These are phyloP conservation scores for Acrossocheilus wenchowensis DNA, from an alignment of 2,797 vertebrate genomes.

Conservation along the genomic window DNA sequence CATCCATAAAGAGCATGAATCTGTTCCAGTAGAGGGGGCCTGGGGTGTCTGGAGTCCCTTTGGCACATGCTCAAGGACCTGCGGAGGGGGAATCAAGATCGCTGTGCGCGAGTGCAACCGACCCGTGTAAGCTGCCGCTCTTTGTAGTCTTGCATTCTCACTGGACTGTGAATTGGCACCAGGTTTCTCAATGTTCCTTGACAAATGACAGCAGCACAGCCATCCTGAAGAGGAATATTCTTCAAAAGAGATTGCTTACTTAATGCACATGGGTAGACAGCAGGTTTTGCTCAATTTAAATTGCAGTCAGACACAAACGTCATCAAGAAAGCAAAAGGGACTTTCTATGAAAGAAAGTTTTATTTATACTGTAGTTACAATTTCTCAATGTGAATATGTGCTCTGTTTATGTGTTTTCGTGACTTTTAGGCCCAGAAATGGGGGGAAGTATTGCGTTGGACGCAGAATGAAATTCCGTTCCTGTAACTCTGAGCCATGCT, in stretches of 20 bases:
- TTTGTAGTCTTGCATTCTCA: constrained; percentile 71
- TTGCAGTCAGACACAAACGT: neutral
- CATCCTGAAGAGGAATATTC: neutral
- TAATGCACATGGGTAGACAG: constrained; percentile 4
- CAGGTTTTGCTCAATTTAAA: constrained; percentile 2
- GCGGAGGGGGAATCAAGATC: constrained; percentile 94
- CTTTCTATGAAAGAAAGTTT: constrained; percentile 3
- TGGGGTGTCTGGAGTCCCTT: constrained; percentile 99
- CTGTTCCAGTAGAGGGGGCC: constrained; percentile 83
- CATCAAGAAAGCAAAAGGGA: neutral
- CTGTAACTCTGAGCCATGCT: constrained; percentile 94
- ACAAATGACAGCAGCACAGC: constrained; percentile 37
- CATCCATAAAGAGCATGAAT: constrained; percentile 88
- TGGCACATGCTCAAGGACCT: constrained; percentile 93
- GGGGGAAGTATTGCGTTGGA: constrained; percentile 94
- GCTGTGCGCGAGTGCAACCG: constrained; percentile 93
- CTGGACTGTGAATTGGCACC: constrained; percentile 66
- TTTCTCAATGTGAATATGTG: neutral
- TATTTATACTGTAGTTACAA: neutral
- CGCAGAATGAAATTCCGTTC: constrained; percentile 98
- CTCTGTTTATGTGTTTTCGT: neutral
- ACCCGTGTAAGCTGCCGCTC: constrained; percentile 87
- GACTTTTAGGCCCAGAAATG: constrained; percentile 87
- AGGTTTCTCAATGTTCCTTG: constrained; percentile 70
- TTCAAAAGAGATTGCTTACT: constrained; percentile 3